These are phyloP conservation scores for Ahaetulla prasina DNA, from an alignment of 2,113 vertebrate genomes.

Conservation along the genomic window DNA sequence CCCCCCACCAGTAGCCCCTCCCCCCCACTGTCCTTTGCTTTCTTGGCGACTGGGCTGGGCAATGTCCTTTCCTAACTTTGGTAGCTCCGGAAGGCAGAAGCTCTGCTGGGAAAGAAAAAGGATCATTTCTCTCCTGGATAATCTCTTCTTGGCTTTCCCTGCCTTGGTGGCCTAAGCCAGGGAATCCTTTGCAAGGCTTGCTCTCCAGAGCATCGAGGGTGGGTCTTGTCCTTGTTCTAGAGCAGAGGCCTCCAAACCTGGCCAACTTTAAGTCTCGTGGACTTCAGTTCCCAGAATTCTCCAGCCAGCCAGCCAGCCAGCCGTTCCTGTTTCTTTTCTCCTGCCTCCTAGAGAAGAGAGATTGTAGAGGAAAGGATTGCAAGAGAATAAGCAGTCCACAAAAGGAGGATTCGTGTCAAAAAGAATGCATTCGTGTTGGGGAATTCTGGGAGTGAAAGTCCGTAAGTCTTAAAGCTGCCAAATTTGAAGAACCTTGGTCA, in stretches of 20 bases:
- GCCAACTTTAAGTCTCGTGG: neutral
- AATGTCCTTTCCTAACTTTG: neutral
- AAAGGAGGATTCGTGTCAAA: neutral
- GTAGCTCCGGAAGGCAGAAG: neutral
- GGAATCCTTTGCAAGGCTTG: neutral
- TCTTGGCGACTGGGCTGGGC: neutral
- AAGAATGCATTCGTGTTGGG: rapidly evolving
- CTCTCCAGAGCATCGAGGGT: neutral
- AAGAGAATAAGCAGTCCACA: neutral
- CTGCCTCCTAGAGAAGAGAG: neutral
- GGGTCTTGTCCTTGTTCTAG: neutral
- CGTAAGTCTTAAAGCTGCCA: neutral
- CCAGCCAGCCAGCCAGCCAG: no score
- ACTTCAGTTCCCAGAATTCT: neutral
- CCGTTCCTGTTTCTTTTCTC: neutral
- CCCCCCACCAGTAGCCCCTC: rapidly evolving
- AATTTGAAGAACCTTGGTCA: neutral
- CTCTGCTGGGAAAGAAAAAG: neutral
- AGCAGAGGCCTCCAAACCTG: neutral
- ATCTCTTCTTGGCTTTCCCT: neutral
- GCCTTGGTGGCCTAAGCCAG: neutral
- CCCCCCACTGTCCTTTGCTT: neutral
- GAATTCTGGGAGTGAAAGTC: neutral
- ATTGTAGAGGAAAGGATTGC: neutral
- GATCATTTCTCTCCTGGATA: neutral